Conservation (phyloP, 1,140 invertebrate species). For the Scaptomyza pallida region DNA sequence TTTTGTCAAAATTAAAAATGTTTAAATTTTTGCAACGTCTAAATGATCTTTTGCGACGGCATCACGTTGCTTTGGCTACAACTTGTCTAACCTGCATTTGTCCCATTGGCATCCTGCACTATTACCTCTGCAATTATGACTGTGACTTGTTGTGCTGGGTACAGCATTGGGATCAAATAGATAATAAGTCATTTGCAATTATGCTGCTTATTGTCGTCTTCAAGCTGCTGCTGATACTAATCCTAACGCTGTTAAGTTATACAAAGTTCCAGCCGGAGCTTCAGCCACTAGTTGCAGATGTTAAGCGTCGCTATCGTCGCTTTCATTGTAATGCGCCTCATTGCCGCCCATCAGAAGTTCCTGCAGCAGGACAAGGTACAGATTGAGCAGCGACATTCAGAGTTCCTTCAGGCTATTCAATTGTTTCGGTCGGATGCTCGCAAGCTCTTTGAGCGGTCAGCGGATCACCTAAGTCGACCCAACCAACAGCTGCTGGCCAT, state of each 20-base stretch:
- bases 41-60: constrained; percentile 1
- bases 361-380: background rate
- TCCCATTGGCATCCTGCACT: constrained; percentile 34
- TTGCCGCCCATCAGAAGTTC: constrained; percentile 42
- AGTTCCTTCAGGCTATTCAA: constrained; percentile 26
- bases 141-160: constrained; percentile 51
- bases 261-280: background rate
- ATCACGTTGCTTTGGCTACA: constrained; percentile 25
- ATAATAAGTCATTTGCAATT: constrained; percentile 24
- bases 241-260: constrained; percentile 30
- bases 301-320: constrained; percentile 47
- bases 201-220: constrained; percentile 24
- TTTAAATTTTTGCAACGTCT: constrained; percentile 7
- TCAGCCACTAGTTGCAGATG: constrained; percentile 20
- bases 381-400: constrained; percentile 2
- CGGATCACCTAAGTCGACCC: constrained; percentile 19
- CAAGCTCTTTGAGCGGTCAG: constrained; percentile 45
- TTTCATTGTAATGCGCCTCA: constrained; percentile 57
- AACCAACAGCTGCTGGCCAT: constrained; percentile 44
- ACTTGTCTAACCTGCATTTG: background rate
- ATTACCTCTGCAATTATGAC: background rate
- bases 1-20: constrained; percentile 16
- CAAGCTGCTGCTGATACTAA: constrained; percentile 44
- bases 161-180: background rate
- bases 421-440: constrained; percentile 50